Evolutionary conservation across 1,140 invertebrate species (phyloP).

Genomic region (Euglossa dilemma): DNA sequence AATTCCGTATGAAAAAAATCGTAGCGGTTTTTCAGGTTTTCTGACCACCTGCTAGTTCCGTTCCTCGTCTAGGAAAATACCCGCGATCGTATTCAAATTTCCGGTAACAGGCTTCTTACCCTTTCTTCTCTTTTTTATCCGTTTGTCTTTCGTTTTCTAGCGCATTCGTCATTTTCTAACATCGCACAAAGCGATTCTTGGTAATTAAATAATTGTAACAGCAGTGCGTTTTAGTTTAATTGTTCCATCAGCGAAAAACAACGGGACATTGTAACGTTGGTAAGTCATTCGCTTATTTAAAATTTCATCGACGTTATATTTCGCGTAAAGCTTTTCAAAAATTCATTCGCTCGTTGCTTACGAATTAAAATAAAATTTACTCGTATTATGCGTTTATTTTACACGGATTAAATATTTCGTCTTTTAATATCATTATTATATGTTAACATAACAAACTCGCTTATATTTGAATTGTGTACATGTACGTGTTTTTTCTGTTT

Average conservation of each 20-base stretch:
- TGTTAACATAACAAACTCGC: no score
- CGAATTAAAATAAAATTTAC: background rate
- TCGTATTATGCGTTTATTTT: background rate
- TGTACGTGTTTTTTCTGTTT: background rate
- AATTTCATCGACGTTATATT: no score
- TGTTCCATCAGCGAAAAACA: no score
- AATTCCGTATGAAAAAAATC: background rate
- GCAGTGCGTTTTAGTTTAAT: no score
- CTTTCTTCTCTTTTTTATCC: background rate
- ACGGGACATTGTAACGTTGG: no score
- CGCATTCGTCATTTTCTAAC: background rate
- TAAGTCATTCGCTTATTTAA: no score
- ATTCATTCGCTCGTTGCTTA: background rate
- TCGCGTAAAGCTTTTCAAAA: no score
- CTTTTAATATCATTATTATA: no score
- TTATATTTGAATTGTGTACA: background rate
- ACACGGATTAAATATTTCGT: background rate
- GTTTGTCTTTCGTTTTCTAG: background rate
- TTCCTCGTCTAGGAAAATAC: background rate
- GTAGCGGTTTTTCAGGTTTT: background rate
- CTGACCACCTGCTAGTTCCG: background rate
- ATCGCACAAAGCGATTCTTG: no score
- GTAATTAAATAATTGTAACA: no score
- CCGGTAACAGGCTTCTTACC: background rate
- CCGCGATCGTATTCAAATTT: background rate